Evolutionary conservation across 2,113 vertebrate species (phyloP), one percentile per base, ranked within the genome.

Genomic region (Myotis brandtii): DNA sequence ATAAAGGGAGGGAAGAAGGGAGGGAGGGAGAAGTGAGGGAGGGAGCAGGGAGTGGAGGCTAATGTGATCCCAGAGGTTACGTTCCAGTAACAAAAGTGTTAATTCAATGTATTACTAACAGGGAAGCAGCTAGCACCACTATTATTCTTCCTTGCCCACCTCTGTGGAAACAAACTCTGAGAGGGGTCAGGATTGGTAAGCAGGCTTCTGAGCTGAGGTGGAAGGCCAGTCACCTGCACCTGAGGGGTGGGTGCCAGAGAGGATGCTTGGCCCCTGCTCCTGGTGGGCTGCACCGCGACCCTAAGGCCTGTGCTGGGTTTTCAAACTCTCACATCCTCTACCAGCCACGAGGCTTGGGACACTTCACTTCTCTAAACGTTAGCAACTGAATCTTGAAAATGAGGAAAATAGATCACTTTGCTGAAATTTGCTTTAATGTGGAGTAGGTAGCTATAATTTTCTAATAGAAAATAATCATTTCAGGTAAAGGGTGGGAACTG

Each of bases 61-160:
- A 0, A 32, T 0, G 62, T 7, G 3, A 20, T 5, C 4, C 30
- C 6, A 13, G 21, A 69, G 59, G 7, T 2, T 21, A 0, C 10
- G 37, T 5, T 2, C 66, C n/a, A 12, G 2, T 18, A 46, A 34
- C 64, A 25, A 21, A 21, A 52, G 13, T 14, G 7, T 6, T 17
- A 14, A 46, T 2, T 30, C 5, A 14, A 1, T 5, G 20, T 0
- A 5, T 14, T 30, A 8, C 70, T 6, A 6, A 1, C 25, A 9
- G 0, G 1, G 3, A 30, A 16, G 72, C 30, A 32, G 16, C 34
- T 32, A 2, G 46, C 21, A 0, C 9, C 3, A 3, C 13, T 9
- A 0, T 13, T 40, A 43, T 43, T 8, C 14, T 25, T 37, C 20
- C 77, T 8, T 11, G 12, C 27, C 37, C 11, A 12, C 12, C 46